Evolutionary conservation across 1,140 invertebrate genomes (phyloP), one percentile per base, ranked within the genome.

Genomic region (Helicoverpa armigera): DNA sequence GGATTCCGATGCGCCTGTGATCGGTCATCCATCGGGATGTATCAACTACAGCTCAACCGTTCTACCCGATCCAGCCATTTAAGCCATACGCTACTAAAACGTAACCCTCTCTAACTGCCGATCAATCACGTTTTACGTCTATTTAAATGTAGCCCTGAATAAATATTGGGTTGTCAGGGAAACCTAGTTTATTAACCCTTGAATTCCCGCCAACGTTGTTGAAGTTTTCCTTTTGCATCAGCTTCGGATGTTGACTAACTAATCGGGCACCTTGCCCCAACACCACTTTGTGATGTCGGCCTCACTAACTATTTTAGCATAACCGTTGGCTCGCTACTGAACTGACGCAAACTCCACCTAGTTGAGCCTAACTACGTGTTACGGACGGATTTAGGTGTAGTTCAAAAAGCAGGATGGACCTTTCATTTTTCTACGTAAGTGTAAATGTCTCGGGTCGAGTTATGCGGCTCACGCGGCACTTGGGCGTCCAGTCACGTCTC

Each of bases 401-500:
- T 31, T 73, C 58, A 43, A 73, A 58, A 43, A 58, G 58, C 70
- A 29, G 53, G n/a, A 56, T 31, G 70, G 29, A 73, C 53, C 29
- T 51, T n/a, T 58, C 53, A 73, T 73, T 73, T 73, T 73, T 73
- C 53, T 58, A 16, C 54, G 53, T 73, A 73, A 58, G 70, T 73
- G 53, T 73, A 43, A 73, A 73, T 73, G 70, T 73, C 16, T 73
- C 10, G 69, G 70, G 70, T 16, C 10, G n/a, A 69, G 74, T 48
- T 73, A 86, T 86, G 77, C 85, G n/a, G 65, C 73, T 82, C 84
- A 85, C 86, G 86, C 50, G 58, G 58, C 43, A 65, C 78, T 85
- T 74, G 58, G 63, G 16, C 69, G 84, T 81, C 88, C 70, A 82
- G 86, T 91, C 90, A 92, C 90, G 90, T 89, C 63, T 70, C 74